Base-by-base conservation (phyloP, 2,113 vertebrate genomes). In the Cavia aperea region DNA sequence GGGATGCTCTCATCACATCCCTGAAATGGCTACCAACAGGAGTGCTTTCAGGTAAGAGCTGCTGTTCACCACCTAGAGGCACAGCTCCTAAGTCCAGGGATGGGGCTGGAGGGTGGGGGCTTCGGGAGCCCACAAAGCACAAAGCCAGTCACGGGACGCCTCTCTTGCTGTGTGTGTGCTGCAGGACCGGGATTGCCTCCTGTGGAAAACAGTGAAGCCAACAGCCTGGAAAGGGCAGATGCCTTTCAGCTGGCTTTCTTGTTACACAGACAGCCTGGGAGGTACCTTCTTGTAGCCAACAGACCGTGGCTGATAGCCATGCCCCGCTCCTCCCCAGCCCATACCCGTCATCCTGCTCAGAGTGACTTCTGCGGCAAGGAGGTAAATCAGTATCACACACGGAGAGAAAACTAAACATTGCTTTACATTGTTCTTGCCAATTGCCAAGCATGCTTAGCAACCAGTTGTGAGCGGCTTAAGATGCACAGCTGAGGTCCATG, bases 371-470 rank as follows among this genome's bases (percentile, higher is more conserved):
- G 39, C 21, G 65, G 72, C 95, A 95, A 19, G 70, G 62, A 95
- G 95, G 14, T 29, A 92, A 94, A 95, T 84, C 92, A 79, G 43
- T 85, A 97, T 92, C 93, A 91, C 92, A 81, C 24, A 91, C 79
- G 75, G 70, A 96, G 95, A 93, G 68, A 96, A 83, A 88, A n/a
- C 88, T 63, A 89, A 95, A 96, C 58, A 63, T 78, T 89, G 49
- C 54, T 97, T 97, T 95, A 83, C n/a, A 82, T 15, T 77, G 96
- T 96, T 93, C 0, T 88, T 95, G 93, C 92, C 92, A 96, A 81
- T 93, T 92, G 78, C 70, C 70, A 94, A 90, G 58, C 92, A 54
- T 86, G n/a, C 95, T 97, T 96, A 88, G 92, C 89, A 97, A 81
- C 60, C 85, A 87, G 77, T 19, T 96, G 95, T 94, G 89, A 96